Evolutionary conservation across 2,888 invertebrate genomes (phyloP), one percentile per base, ranked within the genome.

Genomic region (Caenorhabditis macrosperma): DNA sequence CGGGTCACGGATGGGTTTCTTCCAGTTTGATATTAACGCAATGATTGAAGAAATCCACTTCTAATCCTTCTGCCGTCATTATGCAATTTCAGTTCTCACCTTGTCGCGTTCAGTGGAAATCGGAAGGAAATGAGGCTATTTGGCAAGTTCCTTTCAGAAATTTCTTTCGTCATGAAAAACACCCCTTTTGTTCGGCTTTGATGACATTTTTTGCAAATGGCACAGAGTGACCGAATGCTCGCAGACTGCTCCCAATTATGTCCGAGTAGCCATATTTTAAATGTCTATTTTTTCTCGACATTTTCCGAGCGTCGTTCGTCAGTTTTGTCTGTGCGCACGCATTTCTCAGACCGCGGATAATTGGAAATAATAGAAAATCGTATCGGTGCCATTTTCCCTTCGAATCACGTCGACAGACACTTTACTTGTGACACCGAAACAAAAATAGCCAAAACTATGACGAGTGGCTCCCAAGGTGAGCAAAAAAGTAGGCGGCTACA

Each of bases 401-500:
- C n/a, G n/a, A n/a, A n/a, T n/a, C n/a, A n/a, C n/a, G n/a, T n/a
- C n/a, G n/a, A n/a, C n/a, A n/a, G n/a, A n/a, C n/a, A n/a, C n/a
- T n/a, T n/a, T n/a, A n/a, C 61, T 63, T 46, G 57, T 52, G 71
- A 41, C 59, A 68, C n/a, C 24, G 4, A 30, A 35, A 33, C 44
- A 54, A 46, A 68, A 60, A 60, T 57, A 50, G 9, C n/a, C 15
- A 24, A 24, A 15, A 74, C 46, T 35, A 64, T 50, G 74, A 74
- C 41, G 59, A 57, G 57, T n/a, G 61, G 46, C 44, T 50, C 48
- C 35, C 26, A 30, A 52, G 26, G 41, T 71, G 55, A 44, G 60
- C 44, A 28, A n/a, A 41, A 26, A 22, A 55, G 71, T 55, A 48
- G 33, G 61, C 61, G 72, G 50, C 64, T 74, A 59, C 64, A 63